Base-by-base conservation (phyloP, 1,140 invertebrate genomes). In the Cydia fagiglandana region DNA sequence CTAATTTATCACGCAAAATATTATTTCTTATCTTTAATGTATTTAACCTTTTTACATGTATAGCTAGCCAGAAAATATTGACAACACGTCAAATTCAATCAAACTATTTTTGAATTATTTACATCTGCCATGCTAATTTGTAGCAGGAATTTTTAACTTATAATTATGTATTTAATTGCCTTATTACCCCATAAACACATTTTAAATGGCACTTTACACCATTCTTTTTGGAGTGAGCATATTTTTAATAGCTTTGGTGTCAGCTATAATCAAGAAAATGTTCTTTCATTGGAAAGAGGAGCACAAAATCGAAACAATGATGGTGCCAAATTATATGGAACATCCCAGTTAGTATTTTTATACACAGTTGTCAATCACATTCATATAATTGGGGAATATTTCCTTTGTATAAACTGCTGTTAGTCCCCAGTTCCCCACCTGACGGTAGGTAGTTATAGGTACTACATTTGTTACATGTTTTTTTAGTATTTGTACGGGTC, bases 221-320 rank as follows among this genome's bases (percentile, higher is more conserved):
- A 92, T 92, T 79, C 82, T 92, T 79, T 92, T 91, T 77, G 88
- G 89, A 50, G 77, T 92, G 73, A 91, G 89, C 75, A 86, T 92
- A 84, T 92, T 92, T 80, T 84, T 92, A 85, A 92, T 92, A 82
- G 88, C 88, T 10, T 75, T 92, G 73, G 89, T 91, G 0, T 83
- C 91, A 73, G 86, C 91, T 4, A 83, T 92, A 38, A 92, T 92
- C 79, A 90, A 91, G 77, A 92, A 87, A 75, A 88, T 91, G 84
- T 92, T 89, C 82, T 90, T 90, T 74, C 86, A 85, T 83, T 92
- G 91, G 91, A 88, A 90, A 83, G 81, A 90, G 64, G 91, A 91
- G 41, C 88, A 90, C 76, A 89, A 86, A 77, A 91, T 86, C 56
- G 89, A 91, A 79, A 84, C 86, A 73, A 86, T 83, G 76, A 47